Base-by-base conservation (phyloP, 1,140 invertebrate genomes). In the Atopsyche davidsoni region DNA sequence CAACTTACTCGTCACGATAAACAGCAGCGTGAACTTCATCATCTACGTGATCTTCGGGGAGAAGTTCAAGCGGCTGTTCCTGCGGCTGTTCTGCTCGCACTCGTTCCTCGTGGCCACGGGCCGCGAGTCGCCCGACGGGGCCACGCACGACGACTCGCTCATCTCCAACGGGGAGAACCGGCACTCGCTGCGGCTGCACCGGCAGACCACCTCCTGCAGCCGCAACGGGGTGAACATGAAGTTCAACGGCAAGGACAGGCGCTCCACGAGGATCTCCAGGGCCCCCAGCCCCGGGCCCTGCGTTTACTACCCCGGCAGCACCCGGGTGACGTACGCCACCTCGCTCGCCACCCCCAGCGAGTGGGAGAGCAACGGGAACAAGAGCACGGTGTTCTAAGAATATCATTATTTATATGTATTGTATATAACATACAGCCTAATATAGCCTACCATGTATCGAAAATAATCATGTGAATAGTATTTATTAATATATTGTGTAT, bases 31-130 rank as follows among this genome's bases (percentile, higher is more conserved):
- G 24, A 98, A 98, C 68, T 97, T 97, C 66, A 83, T 97, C 42
- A 93, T 98, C 52, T 98, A 98, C 70, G 93, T 96, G 50, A 92
- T 95, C 25, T 96, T 96, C 65, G 95, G 94, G 0, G 89, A 95
- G 63, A 96, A 97, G 64, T 98, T 98, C 71, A 89, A 94, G 61
- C 78, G 87, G 28, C 81, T 92, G 46, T 93, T 94, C 68, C 73
- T 94, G 46, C 80, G 86, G 60, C 79, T 92, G 61, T 94, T 95
- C 70, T 94, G 89, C 67, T 79, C 80, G 35, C 74, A 79, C 16
- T 69, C 72, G 2, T 71, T 79, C 54, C 68, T 70, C 36, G 66
- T 71, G 21, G 59, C 70, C 58, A 61, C 66, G 41, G 80, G 79
- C 53, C 65, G 80, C 39, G 83, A 85, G 53, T 80, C 85, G 51